Evolutionary conservation across 1,140 invertebrate genomes (phyloP).

Genomic region (Heterodera schachtii): DNA sequence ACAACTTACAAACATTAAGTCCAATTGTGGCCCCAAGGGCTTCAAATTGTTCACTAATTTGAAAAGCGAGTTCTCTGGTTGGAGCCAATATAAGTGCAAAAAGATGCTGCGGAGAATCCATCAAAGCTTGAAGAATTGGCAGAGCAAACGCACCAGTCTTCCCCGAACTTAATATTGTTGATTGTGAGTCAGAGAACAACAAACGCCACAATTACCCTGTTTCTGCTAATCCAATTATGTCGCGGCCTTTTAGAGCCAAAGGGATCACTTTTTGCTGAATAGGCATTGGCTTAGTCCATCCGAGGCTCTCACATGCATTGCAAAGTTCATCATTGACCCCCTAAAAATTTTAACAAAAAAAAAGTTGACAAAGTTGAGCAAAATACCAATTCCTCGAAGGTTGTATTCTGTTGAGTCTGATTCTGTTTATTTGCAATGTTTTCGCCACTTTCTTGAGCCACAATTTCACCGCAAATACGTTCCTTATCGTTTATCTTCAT

Average conservation of each 20-base stretch:
- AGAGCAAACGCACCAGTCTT: constrained; percentile 64
- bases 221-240: constrained; percentile 62
- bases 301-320: constrained; percentile 34
- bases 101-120: constrained; percentile 51
- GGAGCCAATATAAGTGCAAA: constrained; percentile 61
- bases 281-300: constrained; percentile 43
- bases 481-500: too few relatives aligned
- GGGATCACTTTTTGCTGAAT: constrained; percentile 57
- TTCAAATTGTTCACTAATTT: constrained; percentile 64
- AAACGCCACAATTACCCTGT: constrained; percentile 45
- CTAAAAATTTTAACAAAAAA: constrained; percentile 9
- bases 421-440: background rate
- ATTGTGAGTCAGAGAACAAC: background rate
- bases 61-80: constrained; percentile 62
- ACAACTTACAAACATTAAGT: constrained; percentile 44
- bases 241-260: constrained; percentile 51
- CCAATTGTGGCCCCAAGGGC: constrained; percentile 58
- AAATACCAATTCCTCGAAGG: constrained; percentile 12
- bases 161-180: constrained; percentile 47
- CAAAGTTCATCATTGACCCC: constrained; percentile 42
- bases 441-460: background rate
- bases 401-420: background rate
- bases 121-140: constrained; percentile 60
- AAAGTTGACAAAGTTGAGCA: background rate
- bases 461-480: background rate